phyloP scores from a whole-genome alignment of 2,113 vertebrate genomes.

The Urocynchramus pylzowi region DNA sequence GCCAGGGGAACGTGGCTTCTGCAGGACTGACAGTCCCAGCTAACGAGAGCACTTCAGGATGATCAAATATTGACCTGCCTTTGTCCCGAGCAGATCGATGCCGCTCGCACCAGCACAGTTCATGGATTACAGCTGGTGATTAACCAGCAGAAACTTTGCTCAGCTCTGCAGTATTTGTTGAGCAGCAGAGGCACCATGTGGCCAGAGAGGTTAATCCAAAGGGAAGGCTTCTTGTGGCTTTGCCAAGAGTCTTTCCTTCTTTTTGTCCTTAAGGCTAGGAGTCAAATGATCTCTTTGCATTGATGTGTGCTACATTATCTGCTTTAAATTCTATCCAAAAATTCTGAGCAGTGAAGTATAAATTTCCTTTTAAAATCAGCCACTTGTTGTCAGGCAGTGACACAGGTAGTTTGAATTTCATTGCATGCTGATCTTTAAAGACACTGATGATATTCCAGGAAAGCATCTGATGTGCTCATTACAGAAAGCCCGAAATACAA shows the following conservation, averaged over 20 bases:
- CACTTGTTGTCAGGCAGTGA: neutral
- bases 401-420: neutral
- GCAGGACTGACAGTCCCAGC: neutral
- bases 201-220: constrained; percentile 56
- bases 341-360: neutral
- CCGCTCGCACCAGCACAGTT: neutral
- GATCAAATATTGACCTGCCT: constrained; percentile 9
- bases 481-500: neutral
- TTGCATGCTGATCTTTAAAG: neutral
- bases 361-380: neutral
- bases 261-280: neutral
- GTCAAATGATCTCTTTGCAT: neutral
- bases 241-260: neutral
- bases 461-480: neutral
- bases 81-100: neutral
- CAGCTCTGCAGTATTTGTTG: constrained; percentile 7
- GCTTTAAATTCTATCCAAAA: neutral
- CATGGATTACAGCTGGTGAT: constrained; percentile 37
- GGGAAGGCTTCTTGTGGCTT: neutral
- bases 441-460: neutral
- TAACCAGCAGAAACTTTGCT: constrained; percentile 3
- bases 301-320: neutral
- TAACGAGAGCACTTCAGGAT: constrained; percentile 10
- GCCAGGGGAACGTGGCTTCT: neutral
- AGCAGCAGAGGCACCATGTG: constrained; percentile 63